phyloP scores from a whole-genome alignment of 2,113 vertebrate genomes.

The Brachypodius melanocephalos region DNA sequence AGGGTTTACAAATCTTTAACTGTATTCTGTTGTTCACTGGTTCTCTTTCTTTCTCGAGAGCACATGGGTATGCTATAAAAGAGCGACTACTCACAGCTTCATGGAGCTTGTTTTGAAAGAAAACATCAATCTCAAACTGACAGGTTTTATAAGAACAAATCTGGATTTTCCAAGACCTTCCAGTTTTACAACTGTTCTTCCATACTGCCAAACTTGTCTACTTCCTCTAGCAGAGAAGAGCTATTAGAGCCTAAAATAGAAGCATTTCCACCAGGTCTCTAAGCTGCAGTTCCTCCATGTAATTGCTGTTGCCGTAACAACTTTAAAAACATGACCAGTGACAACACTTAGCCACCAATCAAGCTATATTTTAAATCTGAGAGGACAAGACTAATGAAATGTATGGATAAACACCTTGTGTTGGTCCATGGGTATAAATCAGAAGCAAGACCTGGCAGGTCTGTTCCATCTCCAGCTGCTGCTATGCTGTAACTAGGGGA shows the following conservation, averaged over 20 bases:
- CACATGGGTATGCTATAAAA: not conserved
- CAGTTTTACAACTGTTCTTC: not conserved
- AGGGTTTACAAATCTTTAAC: not conserved
- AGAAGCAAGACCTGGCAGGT: not conserved
- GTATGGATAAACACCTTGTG: not conserved
- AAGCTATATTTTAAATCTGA: not conserved
- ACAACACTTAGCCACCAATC: not conserved
- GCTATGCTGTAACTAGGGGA: not conserved
- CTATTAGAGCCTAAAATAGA: not conserved
- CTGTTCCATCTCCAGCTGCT: not conserved
- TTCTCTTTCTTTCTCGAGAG: not conserved
- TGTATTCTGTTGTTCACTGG: not conserved
- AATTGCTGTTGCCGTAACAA: not conserved
- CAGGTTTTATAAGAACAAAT: conserved; percentile 33
- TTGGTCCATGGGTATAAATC: not conserved
- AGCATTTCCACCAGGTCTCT: not conserved
- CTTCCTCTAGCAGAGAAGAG: not conserved
- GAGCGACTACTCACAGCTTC: not conserved
- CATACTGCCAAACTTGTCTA: not conserved
- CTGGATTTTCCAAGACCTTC: conserved; percentile 17
- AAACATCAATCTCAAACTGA: not conserved
- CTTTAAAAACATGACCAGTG: not conserved
- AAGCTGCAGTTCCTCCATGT: not conserved
- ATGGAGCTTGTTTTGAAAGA: conserved; percentile 5
- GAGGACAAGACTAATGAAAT: not conserved